Percentiles rank a stretch among this genome's conserved stretches.
Evolutionary conservation across 2,888 invertebrate genomes (phyloP).

Genomic region (Pollenia amentaria): DNA sequence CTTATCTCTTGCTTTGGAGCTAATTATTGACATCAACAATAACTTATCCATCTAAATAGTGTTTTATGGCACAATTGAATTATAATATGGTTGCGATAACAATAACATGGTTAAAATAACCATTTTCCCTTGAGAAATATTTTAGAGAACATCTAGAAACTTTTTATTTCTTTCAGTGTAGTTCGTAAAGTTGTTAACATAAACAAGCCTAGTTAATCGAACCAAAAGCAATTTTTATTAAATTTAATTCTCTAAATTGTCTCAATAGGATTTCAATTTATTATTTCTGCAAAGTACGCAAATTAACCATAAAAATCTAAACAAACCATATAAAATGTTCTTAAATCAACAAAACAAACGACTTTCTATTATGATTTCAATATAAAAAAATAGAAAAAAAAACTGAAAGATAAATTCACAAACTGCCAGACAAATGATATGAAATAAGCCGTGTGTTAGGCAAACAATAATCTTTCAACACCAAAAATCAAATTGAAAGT

Average conservation of each 20-base stretch:
- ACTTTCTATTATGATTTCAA: conserved; percentile 23
- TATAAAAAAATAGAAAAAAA: not conserved
- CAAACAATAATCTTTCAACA: conserved; percentile 53
- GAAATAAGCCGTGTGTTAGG: not conserved
- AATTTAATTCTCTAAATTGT: not conserved
- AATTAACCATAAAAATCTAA: conserved; percentile 67
- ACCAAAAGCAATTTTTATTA: no score
- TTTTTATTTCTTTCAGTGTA: no score
- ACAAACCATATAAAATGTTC: conserved; percentile 68
- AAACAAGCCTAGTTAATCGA: no score
- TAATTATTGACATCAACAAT: no score
- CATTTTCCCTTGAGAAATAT: no score
- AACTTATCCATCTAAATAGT: no score
- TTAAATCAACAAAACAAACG: conserved; percentile 45
- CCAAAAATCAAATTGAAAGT: conserved; percentile 61
- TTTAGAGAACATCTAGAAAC: no score
- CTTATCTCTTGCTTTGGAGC: no score
- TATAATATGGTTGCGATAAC: no score
- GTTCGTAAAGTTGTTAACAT: no score
- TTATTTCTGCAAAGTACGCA: not conserved
- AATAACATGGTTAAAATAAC: no score
- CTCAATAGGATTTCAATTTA: not conserved
- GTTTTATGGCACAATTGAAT: no score
- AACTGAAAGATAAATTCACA: not conserved
- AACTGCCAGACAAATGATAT: conserved; percentile 57